Base-by-base conservation (phyloP, 2,888 invertebrate genomes). In the Orthonychiurus folsomi region DNA sequence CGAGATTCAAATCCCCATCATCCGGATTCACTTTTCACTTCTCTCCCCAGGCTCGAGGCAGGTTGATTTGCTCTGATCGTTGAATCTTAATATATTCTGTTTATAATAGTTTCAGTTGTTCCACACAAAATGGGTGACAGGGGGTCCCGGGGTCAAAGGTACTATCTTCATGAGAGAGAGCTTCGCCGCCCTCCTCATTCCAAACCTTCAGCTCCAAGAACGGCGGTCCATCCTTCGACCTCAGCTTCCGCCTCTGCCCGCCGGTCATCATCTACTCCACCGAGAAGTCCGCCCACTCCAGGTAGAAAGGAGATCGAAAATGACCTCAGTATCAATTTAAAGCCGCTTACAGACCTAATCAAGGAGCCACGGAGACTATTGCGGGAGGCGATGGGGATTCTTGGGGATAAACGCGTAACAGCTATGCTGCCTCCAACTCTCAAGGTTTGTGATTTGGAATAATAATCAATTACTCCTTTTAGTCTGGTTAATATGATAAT, bases 341-440 rank as follows among this genome's bases (percentile, higher is more conserved):
- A 59, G 15, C 59, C 59, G 3, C 50, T 59, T 12, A 59, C 47
- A 37, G 20, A 37, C 26, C 50, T 50, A 18, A 48, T 50, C 26
- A 21, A 23, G 2, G 59, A 59, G 12, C 26, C 26, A 25, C 21
- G 24, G 21, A 50, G 50, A 20, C 25, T 59, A 5, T 37, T 59
- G 23, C 24, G 47, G 48, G 50, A 59, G 37, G 59, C 59, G 15
- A 48, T 50, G 50, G 2, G 5, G 3, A 59, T 59, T 50, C 59
- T 59, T 3, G n/a, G 25, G 23, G 48, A 37, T 2, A 59, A 59
- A 23, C 21, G 47, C 24, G 3, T 59, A 12, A 24, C 3, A 25
- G 59, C 59, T 23, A 59, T 59, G 59, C 47, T 25, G 2, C 59
- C 59, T 50, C 50, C 59, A 18, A 12, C 47, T 23, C 37, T 59